phyloP scores from a whole-genome alignment of 2,797 vertebrate species.

The Crocidura indochinensis region DNA sequence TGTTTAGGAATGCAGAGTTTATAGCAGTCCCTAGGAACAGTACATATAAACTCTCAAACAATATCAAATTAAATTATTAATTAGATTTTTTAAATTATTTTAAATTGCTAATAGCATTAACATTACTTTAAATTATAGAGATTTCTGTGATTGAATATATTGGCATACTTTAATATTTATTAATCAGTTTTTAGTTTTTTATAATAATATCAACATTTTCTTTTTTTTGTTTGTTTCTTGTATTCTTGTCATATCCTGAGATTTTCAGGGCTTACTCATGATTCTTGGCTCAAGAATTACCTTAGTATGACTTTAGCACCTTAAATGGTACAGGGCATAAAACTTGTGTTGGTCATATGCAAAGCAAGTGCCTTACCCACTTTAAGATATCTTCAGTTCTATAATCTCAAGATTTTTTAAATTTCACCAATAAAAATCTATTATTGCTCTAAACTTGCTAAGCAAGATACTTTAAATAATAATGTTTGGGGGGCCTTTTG shows the following conservation, averaged over 20 bases:
- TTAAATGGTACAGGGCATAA: too few species aligned
- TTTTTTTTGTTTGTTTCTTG: neutral
- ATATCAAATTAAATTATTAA: too few species aligned
- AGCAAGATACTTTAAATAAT: neutral
- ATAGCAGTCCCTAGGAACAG: too few species aligned
- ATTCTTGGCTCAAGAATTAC: too few species aligned
- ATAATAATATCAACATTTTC: neutral
- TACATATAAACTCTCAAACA: too few species aligned
- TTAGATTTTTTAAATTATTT: neutral
- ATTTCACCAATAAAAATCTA: neutral
- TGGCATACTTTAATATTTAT: neutral
- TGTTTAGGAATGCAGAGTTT: too few species aligned
- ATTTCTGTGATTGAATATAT: conserved; percentile 33
- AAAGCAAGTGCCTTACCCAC: neutral
- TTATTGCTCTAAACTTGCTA: neutral
- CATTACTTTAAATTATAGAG: neutral
- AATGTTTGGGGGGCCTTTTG: too few species aligned
- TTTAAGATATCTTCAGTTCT: neutral
- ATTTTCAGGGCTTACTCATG: too few species aligned
- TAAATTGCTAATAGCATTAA: neutral
- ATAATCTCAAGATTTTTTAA: neutral
- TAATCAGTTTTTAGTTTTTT: neutral
- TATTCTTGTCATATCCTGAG: neutral
- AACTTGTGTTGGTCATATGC: too few species aligned
- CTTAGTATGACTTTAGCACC: too few species aligned